Percentiles rank a stretch among this genome's conserved stretches.
phyloP scores from a whole-genome alignment of 2,113 vertebrate species.

The Gymnarchus niloticus region DNA sequence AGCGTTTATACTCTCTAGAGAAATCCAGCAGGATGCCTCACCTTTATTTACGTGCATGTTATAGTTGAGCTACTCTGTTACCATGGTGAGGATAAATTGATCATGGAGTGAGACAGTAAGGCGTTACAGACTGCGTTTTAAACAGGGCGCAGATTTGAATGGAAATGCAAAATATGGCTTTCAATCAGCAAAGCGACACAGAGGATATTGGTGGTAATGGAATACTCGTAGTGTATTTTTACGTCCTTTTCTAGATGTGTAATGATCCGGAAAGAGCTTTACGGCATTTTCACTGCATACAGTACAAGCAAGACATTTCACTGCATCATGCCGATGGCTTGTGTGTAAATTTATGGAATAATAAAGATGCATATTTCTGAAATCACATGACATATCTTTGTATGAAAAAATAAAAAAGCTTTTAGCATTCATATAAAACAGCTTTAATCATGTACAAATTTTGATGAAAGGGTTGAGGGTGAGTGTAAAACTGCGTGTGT shows the following conservation, averaged over 20 bases:
- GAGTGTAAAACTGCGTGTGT: not conserved
- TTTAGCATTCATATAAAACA: too few species aligned
- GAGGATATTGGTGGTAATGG: slow-evolving; percentile 1
- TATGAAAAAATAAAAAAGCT: not conserved
- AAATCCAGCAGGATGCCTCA: not conserved
- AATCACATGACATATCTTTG: not conserved
- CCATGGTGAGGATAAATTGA: slow-evolving; percentile 53
- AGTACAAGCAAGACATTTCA: not conserved
- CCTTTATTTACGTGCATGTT: slow-evolving; percentile 31
- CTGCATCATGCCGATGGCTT: slow-evolving; percentile 9
- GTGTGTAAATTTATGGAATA: not conserved
- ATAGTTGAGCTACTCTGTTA: slow-evolving; percentile 50
- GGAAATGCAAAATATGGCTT: slow-evolving; percentile 43
- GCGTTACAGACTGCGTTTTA: slow-evolving; percentile 45
- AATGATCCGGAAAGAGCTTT: slow-evolving; percentile 5
- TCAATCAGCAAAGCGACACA: not conserved
- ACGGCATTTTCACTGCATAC: not conserved
- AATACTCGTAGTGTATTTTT: not conserved
- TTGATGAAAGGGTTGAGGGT: too few species aligned
- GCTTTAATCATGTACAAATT: too few species aligned
- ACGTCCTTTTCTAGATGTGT: not conserved
- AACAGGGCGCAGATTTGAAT: slow-evolving; percentile 56
- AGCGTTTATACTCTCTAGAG: slow-evolving; percentile 28
- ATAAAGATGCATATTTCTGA: not conserved
- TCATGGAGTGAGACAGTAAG: slow-evolving; percentile 50